phyloP scores from a whole-genome alignment of 2,113 vertebrate genomes.

The Ascaphus truei region DNA sequence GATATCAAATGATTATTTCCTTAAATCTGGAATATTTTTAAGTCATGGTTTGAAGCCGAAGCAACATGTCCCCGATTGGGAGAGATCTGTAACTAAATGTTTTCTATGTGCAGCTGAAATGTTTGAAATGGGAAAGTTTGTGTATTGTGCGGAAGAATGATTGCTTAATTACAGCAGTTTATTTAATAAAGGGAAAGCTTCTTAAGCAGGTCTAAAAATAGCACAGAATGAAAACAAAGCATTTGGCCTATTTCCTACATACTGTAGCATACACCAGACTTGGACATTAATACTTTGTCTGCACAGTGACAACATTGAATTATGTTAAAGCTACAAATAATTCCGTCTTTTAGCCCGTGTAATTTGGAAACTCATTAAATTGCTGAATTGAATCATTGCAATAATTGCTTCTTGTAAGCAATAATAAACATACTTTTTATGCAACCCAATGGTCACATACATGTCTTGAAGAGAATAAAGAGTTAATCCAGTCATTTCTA shows the following conservation, averaged over 20 bases:
- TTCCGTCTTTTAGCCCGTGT: background rate
- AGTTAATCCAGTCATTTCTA: too few species aligned
- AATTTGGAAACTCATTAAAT: constrained; percentile 1
- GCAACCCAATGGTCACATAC: too few species aligned
- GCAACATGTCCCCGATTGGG: too few species aligned
- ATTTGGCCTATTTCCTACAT: constrained; percentile 17
- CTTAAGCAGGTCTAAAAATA: constrained; percentile 23
- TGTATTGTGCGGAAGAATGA: background rate
- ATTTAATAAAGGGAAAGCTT: constrained; percentile 30
- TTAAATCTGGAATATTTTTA: too few species aligned
- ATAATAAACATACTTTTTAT: too few species aligned
- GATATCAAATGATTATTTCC: too few species aligned
- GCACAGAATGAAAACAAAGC: background rate
- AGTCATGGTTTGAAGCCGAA: too few species aligned
- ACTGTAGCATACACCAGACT: background rate
- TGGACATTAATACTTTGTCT: background rate
- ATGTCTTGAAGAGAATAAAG: too few species aligned
- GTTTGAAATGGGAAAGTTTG: background rate
- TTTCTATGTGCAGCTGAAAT: background rate
- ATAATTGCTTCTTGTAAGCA: background rate
- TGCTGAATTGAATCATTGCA: constrained; percentile 5
- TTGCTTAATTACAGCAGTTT: background rate
- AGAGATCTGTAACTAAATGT: background rate
- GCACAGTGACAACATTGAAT: constrained; percentile 8
- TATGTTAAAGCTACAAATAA: background rate